These are phyloP conservation scores for Saturnia pavonia DNA, from an alignment of 2,888 invertebrate genomes.

Conservation along the genomic window DNA sequence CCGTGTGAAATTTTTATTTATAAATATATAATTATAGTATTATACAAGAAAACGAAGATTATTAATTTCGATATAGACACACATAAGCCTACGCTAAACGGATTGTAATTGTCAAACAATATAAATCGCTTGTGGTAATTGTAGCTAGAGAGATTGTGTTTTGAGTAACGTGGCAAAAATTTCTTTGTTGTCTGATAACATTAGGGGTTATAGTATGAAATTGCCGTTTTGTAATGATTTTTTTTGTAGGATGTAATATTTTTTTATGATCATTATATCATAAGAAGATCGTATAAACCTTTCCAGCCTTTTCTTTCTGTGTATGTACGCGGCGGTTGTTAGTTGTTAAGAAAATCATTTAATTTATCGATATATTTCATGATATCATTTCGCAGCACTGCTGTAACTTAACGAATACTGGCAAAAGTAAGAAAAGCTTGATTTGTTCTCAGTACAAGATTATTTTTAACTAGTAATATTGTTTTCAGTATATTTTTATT, in stretches of 20 bases:
- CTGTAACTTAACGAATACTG: conserved; percentile 48
- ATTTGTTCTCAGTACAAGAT: conserved; percentile 29
- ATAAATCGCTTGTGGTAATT: background rate
- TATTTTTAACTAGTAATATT: conserved; percentile 36
- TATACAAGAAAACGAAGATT: background rate
- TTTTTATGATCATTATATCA: no score
- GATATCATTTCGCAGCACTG: conserved; percentile 9
- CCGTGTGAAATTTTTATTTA: background rate
- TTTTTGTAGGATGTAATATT: background rate
- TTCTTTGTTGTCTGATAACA: background rate
- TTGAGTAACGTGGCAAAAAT: background rate
- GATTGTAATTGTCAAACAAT: background rate
- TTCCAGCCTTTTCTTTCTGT: no score
- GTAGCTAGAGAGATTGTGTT: background rate
- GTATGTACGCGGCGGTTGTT: no score
- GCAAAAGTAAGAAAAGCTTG: conserved; percentile 36
- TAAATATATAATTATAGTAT: background rate
- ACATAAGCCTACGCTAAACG: background rate
- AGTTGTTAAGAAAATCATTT: background rate
- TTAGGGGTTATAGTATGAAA: no score
- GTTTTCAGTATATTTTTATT: conserved; percentile 28
- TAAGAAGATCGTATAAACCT: no score
- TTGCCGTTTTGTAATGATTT: no score
- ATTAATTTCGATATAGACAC: background rate
- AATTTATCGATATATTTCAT: background rate